Conservation (phyloP, 2,888 invertebrate genomes). For the Drosophila niveifrons region DNA sequence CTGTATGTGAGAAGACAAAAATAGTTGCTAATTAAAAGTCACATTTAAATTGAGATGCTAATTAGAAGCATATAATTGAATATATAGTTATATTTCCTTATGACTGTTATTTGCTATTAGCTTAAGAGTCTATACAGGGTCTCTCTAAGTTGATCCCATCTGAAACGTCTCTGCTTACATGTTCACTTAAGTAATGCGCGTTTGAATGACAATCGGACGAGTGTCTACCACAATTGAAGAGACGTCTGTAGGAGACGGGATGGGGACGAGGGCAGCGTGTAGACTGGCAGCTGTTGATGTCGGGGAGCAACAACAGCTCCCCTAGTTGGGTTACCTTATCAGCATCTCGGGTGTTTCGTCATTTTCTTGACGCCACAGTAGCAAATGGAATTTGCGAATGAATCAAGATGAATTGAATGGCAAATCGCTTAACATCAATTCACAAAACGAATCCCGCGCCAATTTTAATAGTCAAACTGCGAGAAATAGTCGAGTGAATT, state of each 20-base stretch:
- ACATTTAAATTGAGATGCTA: too few relatives aligned
- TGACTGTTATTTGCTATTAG: too few relatives aligned
- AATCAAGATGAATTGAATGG: conserved; percentile 61
- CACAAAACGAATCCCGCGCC: conserved; percentile 43
- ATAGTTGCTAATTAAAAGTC: too few relatives aligned
- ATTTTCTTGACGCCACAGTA: conserved; percentile 48
- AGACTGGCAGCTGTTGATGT: conserved; percentile 5
- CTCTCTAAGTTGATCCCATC: background rate
- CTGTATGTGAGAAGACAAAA: too few relatives aligned
- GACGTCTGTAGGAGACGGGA: background rate
- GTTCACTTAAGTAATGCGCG: conserved; percentile 36
- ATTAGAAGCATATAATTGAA: too few relatives aligned
- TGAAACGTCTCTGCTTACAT: background rate
- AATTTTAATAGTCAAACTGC: conserved; percentile 29
- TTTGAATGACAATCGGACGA: conserved; percentile 56
- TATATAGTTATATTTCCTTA: too few relatives aligned
- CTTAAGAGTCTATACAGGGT: background rate
- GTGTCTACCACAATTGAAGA: conserved; percentile 11
- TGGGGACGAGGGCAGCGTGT: background rate
- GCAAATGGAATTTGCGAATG: conserved; percentile 28
- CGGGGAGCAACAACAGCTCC: conserved; percentile 24
- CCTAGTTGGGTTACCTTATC: conserved; percentile 33
- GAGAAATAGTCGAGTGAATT: background rate
- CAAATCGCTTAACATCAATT: conserved; percentile 37
- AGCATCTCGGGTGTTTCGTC: conserved; percentile 58